These are phyloP conservation scores for Cinclus cinclus DNA, from an alignment of 2,113 vertebrate species.

Conservation along the genomic window DNA sequence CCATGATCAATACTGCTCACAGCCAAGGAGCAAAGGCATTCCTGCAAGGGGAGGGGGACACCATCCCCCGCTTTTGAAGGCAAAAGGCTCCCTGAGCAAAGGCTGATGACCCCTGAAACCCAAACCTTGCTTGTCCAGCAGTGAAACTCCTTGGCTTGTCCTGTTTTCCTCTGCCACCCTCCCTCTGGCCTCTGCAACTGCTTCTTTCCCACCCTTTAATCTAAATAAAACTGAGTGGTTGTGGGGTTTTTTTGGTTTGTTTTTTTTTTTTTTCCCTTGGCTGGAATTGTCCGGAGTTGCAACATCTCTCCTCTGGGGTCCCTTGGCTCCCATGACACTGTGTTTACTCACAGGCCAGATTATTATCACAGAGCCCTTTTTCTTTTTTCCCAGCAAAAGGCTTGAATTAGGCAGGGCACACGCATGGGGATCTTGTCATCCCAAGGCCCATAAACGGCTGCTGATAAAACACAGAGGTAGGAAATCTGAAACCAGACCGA, in stretches of 20 bases:
- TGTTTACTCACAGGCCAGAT: slow-evolving; percentile 71
- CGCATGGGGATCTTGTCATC: slow-evolving; percentile 14
- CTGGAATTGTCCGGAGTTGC: slow-evolving; percentile 61
- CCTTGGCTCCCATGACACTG: slow-evolving; percentile 77
- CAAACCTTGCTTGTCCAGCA: not conserved
- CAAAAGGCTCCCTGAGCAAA: not conserved
- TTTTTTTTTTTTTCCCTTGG: not conserved
- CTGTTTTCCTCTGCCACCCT: slow-evolving; percentile 37
- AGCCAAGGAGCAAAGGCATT: not conserved
- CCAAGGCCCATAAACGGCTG: slow-evolving; percentile 35
- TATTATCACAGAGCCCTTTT: slow-evolving; percentile 55
- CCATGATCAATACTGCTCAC: not conserved
- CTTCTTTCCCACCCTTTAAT: slow-evolving; percentile 79
- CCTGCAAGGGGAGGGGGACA: not conserved
- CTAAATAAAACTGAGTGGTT: slow-evolving; percentile 76
- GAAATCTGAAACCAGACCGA: slow-evolving; percentile 54
- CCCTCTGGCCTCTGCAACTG: not conserved
- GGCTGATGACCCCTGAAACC: not conserved
- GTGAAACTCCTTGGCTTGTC: not conserved
- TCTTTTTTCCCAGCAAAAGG: slow-evolving; percentile 67
- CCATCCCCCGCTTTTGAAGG: not conserved
- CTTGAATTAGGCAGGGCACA: slow-evolving; percentile 44
- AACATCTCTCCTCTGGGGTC: slow-evolving; percentile 77
- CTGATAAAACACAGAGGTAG: slow-evolving; percentile 62
- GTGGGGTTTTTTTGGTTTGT: not conserved